phyloP scores from a whole-genome alignment of 2,113 vertebrate genomes.

The Pteropus alecto region DNA sequence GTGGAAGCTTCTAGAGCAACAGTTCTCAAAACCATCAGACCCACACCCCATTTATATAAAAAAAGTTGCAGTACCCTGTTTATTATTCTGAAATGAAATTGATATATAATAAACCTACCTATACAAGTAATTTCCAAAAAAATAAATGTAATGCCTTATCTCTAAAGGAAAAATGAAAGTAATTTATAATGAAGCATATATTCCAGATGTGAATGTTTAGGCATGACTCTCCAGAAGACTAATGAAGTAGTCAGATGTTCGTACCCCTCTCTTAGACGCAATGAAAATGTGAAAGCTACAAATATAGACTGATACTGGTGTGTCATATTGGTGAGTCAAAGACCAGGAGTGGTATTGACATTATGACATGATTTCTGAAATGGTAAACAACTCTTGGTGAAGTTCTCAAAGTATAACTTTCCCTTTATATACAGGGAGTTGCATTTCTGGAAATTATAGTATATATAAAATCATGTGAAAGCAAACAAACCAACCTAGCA shows the following conservation, averaged over 20 bases:
- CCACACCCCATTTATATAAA: background rate
- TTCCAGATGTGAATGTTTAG: constrained; percentile 40
- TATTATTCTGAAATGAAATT: background rate
- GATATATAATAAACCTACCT: background rate
- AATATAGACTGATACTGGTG: background rate
- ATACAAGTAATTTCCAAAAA: background rate
- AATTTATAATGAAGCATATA: constrained; percentile 30
- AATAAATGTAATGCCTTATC: background rate
- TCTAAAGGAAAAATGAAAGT: constrained; percentile 17
- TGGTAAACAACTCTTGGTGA: constrained; percentile 26
- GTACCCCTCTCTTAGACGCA: constrained; percentile 18
- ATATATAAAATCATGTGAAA: background rate
- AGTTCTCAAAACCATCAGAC: background rate
- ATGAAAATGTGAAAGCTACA: background rate
- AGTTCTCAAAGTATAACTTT: constrained; percentile 17
- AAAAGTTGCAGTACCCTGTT: background rate
- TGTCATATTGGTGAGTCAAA: background rate
- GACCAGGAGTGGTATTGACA: background rate
- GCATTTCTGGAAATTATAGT: constrained; percentile 15
- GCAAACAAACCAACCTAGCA: background rate
- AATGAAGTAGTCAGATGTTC: constrained; percentile 39
- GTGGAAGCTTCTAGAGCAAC: background rate
- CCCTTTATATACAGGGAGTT: background rate
- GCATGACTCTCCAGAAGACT: background rate
- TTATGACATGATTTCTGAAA: constrained; percentile 9